Evolutionary conservation across 2,113 vertebrate species (phyloP), one percentile per base, ranked within the genome.

Genomic region (Herpetotheres cachinnans): DNA sequence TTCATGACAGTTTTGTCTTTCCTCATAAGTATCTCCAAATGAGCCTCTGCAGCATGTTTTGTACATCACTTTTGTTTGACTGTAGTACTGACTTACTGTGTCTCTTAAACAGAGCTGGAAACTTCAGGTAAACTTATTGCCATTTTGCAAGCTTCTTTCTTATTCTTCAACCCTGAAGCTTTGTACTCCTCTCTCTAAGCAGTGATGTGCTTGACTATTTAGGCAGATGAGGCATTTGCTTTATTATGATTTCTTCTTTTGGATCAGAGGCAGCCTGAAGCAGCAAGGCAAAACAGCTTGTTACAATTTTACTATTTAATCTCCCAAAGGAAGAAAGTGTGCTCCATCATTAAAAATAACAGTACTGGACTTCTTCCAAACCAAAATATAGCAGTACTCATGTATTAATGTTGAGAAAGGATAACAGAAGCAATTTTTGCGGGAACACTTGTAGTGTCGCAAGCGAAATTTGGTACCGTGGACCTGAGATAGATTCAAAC

Each of bases 271-370:
- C 52, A 84, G 77, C 52, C n/a, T 82, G 58, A 65, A 94, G 73
- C 65, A 90, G 36, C 62, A 94, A 82, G 62, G 87, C 70, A 80
- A 82, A 95, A 38, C 73, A 95, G 40, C 87, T 91, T 93, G 87
- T 82, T 93, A 61, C 54, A 56, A 69, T 94, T 89, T 65, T 70
- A 56, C 44, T 84, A 4, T 56, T 91, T 85, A 82, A 72, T 90
- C 73, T 95, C 73, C 70, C 83, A 76, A 82, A 87, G 91, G 47
- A 95, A 91, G 44, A 92, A 86, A 63, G 61, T 63, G n/a, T 63
- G 34, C 61, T 89, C 58, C 46, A 29, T 83, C 79, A 59, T 66
- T 85, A 93, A 94, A 94, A 92, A 76, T 74, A 92, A 74, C 44
- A 81, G 50, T 62, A 18, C 52, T 86, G 76, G 61, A 40, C 30